Conservation (phyloP, 2,797 vertebrate species). For the Channa striata region DNA sequence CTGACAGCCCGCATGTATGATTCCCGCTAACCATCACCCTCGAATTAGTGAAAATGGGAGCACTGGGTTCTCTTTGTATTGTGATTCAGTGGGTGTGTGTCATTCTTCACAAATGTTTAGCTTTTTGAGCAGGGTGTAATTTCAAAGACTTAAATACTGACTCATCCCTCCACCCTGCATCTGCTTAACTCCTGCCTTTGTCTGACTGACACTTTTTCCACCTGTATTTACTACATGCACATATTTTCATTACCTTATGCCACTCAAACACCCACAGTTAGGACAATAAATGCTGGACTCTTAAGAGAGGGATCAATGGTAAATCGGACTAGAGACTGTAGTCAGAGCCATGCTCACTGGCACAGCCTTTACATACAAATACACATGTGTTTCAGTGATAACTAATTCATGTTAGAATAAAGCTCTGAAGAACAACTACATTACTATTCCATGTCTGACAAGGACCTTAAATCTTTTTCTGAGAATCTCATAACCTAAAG, state of each 20-base stretch:
- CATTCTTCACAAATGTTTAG: conserved; percentile 25
- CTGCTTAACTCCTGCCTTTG: conserved; percentile 7
- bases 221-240: conserved; percentile 23
- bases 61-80: conserved; percentile 7
- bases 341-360: background rate
- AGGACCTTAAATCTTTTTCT: background rate
- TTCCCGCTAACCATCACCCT: conserved; percentile 13
- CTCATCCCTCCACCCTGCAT: conserved; percentile 32
- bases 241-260: conserved; percentile 10
- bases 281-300: too few relatives aligned
- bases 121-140: conserved; percentile 34
- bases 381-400: too few relatives aligned
- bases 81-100: conserved; percentile 4
- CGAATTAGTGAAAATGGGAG: conserved; percentile 16
- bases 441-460: background rate
- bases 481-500: background rate
- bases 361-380: too few relatives aligned
- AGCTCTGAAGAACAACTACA: too few relatives aligned
- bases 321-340: background rate
- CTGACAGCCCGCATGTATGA: conserved; percentile 9
- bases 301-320: too few relatives aligned
- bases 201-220: conserved; percentile 20
- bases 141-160: conserved; percentile 52
- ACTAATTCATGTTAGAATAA: too few relatives aligned
- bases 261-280: background rate